phyloP scores from a whole-genome alignment of 2,888 invertebrate genomes.

The Hipparchia sbordonii region DNA sequence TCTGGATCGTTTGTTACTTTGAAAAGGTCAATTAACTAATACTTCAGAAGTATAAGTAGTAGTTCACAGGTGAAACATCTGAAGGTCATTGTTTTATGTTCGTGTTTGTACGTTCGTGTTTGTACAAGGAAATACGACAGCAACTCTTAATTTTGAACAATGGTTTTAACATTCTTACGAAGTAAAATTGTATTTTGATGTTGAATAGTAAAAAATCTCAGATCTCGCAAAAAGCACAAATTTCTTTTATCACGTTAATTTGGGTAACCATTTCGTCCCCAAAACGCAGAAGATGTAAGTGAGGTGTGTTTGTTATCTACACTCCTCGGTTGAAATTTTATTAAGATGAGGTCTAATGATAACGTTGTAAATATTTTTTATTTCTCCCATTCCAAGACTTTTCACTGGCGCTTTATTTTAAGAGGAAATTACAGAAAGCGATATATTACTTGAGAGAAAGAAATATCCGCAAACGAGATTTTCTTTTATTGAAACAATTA shows the following conservation, averaged over 20 bases:
- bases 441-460: constrained; percentile 9
- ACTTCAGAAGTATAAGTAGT: neutral
- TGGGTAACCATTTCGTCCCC: constrained; percentile 9
- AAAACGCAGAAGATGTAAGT: constrained; percentile 9
- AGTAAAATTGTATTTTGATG: neutral
- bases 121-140: neutral
- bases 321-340: constrained; percentile 23
- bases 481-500: constrained; percentile 17
- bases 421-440: constrained; percentile 18
- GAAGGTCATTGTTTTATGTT: neutral
- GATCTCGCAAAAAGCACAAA: neutral
- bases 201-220: neutral
- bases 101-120: neutral
- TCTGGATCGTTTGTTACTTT: neutral
- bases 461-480: constrained; percentile 13
- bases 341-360: constrained; percentile 20
- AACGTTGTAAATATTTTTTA: constrained; percentile 21
- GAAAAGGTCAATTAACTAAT: neutral
- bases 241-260: constrained; percentile 10
- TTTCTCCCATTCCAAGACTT: neutral
- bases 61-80: constrained; percentile 2
- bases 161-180: neutral
- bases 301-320: constrained; percentile 20
- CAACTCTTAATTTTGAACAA: neutral
- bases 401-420: constrained; percentile 13